Evolutionary conservation across 2,113 vertebrate species (phyloP).

Genomic region (Grammomys surdaster): DNA sequence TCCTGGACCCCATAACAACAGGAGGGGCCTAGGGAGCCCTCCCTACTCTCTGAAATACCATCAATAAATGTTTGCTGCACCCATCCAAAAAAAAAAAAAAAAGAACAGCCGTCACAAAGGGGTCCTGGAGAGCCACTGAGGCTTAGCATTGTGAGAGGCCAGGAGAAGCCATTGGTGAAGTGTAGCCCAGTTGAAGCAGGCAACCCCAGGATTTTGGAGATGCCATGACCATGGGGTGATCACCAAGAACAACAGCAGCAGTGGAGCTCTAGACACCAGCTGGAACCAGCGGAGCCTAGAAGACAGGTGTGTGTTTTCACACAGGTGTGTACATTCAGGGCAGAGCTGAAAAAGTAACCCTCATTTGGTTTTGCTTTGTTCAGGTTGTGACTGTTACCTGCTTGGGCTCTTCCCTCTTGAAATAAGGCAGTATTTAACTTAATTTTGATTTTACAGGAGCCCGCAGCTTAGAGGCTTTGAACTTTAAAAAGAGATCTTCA

Average conservation of each 20-base stretch:
- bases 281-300: background rate
- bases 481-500: background rate
- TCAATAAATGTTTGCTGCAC: too few species aligned
- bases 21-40: too few species aligned
- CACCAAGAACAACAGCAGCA: background rate
- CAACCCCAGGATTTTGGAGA: background rate
- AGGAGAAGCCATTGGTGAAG: background rate
- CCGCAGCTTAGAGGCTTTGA: background rate
- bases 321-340: too few species aligned
- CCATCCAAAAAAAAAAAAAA: too few species aligned
- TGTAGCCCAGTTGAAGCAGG: background rate
- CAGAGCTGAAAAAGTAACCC: background rate
- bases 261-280: too few species aligned
- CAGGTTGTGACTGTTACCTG: background rate
- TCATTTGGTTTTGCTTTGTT: background rate
- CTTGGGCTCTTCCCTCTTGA: background rate
- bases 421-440: background rate
- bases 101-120: background rate
- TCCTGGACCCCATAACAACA: too few species aligned
- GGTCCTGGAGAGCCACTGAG: background rate
- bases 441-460: background rate
- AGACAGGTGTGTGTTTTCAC: background rate
- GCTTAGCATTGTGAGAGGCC: background rate
- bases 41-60: too few species aligned
- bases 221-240: background rate